Conservation (phyloP, 2,888 invertebrate species). For the Chirona hameri region DNA sequence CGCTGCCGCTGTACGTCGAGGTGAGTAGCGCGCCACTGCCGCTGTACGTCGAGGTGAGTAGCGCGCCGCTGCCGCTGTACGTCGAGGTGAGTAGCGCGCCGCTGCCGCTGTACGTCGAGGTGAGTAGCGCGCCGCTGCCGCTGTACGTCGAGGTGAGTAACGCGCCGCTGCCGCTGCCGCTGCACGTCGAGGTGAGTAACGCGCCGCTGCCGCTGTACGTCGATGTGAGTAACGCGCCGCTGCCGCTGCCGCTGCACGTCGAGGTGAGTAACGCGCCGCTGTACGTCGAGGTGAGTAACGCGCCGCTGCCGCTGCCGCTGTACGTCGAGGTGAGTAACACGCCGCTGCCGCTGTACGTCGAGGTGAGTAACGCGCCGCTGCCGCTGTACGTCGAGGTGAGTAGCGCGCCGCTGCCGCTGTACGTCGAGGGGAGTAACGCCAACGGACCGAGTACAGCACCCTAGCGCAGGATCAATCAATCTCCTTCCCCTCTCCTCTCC, state of each 20-base stretch:
- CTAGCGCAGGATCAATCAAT: too few relatives aligned
- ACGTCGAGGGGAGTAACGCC: too few relatives aligned
- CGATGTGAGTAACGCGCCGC: conserved; percentile 61
- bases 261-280: conserved; percentile 63
- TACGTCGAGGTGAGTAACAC: conserved; percentile 64
- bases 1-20: conserved; percentile 66
- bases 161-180: conserved; percentile 63
- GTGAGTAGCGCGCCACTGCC: conserved; percentile 62
- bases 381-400: conserved; percentile 66
- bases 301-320: conserved; percentile 64
- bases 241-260: conserved; percentile 65
- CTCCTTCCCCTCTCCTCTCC: too few relatives aligned
- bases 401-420: conserved; percentile 64
- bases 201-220: conserved; percentile 66
- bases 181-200: conserved; percentile 65
- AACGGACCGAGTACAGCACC: conserved; percentile 44
- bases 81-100: conserved; percentile 65
- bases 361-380: conserved; percentile 61
- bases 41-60: conserved; percentile 63
- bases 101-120: conserved; percentile 66
- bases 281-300: conserved; percentile 64
- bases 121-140: conserved; percentile 59
- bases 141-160: conserved; percentile 64
- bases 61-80: conserved; percentile 65
- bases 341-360: conserved; percentile 66